Percentiles rank a stretch among this genome's conserved stretches.
phyloP scores from a whole-genome alignment of 35 echinoderm and acorn worm species.

The Hemicentrotus pulcherrimus region DNA sequence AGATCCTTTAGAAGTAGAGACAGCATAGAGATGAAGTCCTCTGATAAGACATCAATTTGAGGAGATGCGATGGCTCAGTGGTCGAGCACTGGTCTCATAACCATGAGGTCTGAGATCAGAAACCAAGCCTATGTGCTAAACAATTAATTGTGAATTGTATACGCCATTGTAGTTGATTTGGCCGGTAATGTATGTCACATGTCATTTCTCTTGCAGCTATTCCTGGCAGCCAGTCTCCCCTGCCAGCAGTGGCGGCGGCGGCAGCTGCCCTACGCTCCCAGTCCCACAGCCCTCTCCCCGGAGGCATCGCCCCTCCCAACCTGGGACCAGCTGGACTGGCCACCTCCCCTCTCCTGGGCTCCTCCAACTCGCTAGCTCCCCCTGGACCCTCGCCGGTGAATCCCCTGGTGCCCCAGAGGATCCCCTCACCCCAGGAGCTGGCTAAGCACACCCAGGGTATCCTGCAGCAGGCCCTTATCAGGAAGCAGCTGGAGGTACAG shows the following conservation, averaged over 20 bases:
- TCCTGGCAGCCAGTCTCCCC: slow-evolving; percentile 71
- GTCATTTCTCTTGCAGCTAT: neutral
- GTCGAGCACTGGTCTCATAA: no score
- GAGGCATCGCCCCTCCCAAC: slow-evolving; percentile 62
- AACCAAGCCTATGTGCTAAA: no score
- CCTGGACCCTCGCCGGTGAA: slow-evolving; percentile 52
- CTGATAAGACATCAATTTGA: no score
- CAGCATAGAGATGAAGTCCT: no score
- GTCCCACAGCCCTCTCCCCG: slow-evolving; percentile 66
- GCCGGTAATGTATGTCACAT: neutral
- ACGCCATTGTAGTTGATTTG: neutral
- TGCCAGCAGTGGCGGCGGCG: slow-evolving; percentile 22
- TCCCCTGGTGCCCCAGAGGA: slow-evolving; percentile 63
- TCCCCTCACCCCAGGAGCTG: slow-evolving; percentile 94
- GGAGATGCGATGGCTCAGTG: no score
- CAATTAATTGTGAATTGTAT: no score
- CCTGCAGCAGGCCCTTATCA: slow-evolving; percentile 94
- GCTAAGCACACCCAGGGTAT: slow-evolving; percentile 97
- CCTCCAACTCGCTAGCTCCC: slow-evolving; percentile 58
- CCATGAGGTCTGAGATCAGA: no score
- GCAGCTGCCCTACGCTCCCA: slow-evolving; percentile 39
- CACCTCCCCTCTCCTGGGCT: slow-evolving; percentile 65
- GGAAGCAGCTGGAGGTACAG: slow-evolving; percentile 93
- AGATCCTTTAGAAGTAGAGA: no score
- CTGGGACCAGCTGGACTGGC: slow-evolving; percentile 49